A percentile compares a stretch with the other conserved stretches of the same genome.
phyloP scores from a whole-genome alignment of 1,140 invertebrate genomes.

The Acromyrmex heyeri region DNA sequence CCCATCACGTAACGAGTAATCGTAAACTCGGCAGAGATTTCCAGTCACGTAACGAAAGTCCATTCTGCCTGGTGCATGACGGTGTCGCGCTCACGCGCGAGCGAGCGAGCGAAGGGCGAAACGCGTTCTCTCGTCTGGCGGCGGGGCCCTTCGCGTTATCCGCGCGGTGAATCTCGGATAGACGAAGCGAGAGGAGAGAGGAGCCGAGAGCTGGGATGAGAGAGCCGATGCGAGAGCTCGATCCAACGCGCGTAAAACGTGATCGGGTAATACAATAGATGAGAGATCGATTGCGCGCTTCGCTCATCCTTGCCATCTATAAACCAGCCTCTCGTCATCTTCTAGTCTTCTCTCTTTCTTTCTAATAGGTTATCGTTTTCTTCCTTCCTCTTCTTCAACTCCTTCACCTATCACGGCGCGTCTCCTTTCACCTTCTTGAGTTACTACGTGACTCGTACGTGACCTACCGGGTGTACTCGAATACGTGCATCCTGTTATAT shows the following conservation, averaged over 20 bases:
- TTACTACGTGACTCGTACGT: conserved; percentile 72
- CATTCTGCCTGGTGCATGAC: conserved; percentile 74
- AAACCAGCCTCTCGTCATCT: conserved; percentile 56
- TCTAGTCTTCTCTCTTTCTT: background rate
- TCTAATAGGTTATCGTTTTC: background rate
- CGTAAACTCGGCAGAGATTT: conserved; percentile 81
- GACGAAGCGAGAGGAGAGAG: background rate
- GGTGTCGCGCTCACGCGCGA: conserved; percentile 66
- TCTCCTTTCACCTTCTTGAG: conserved; percentile 72
- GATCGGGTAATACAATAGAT: conserved; percentile 78
- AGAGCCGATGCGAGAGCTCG: conserved; percentile 50
- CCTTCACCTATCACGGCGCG: conserved; percentile 66
- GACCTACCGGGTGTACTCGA: conserved; percentile 66
- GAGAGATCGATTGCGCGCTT: conserved; percentile 76
- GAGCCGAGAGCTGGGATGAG: conserved; percentile 20
- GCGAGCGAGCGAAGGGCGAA: conserved; percentile 52
- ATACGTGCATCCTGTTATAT: conserved; percentile 78
- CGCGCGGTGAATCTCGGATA: conserved; percentile 46
- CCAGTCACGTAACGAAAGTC: conserved; percentile 80
- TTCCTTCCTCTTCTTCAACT: conserved; percentile 32
- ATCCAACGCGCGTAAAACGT: conserved; percentile 76
- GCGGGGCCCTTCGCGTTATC: conserved; percentile 59
- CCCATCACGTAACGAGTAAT: conserved; percentile 82
- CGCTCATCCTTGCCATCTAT: conserved; percentile 61
- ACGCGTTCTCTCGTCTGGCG: conserved; percentile 31